Evolutionary conservation across 2,888 invertebrate genomes (phyloP), one percentile per base, ranked within the genome.

Genomic region (Acholoe squamosa): DNA sequence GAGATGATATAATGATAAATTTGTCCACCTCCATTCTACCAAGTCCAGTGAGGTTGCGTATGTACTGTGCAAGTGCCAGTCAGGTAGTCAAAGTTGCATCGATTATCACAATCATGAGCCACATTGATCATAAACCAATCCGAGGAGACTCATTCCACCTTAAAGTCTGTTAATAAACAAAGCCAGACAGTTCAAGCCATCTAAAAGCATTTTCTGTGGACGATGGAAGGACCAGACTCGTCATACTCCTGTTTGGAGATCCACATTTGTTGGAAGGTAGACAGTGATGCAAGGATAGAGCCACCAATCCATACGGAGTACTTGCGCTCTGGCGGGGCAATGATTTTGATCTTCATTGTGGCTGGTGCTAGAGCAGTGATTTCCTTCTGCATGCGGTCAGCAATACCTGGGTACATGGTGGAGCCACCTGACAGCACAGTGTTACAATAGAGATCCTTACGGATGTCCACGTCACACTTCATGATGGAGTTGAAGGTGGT

Each of bases 151-250:
- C 43, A 43, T 10, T 43, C 43, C n/a, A n/a, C n/a, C 43, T 43
- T 43, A 43, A 61, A 61, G 61, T n/a, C 61, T 54, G 12, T 54
- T 54, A n/a, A 5, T 61, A 22, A 1, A n/a, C 5, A 5, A 61
- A n/a, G 61, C 61, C 25, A 5, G 1, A 61, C 22, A 61, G 25
- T 12, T 54, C 5, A 22, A 61, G 61, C 16, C 61, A 43, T 43
- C 43, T 98, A 98, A 97, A 98, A 98, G 97, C 98, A 98, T 97
- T 98, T 98, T 97, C 98, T 97, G 97, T 99, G 98, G 94, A 99
- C 98, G 96, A 98, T 98, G 96, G 98, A 98, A 93, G 98, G 98
- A 95, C 98, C 98, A 89, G 93, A 93, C 90, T 94, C 94, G 86
- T 94, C 94, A 90, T 94, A 94, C 92, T 94, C 94, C 90, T 94